phyloP scores from a whole-genome alignment of 2,888 invertebrate genomes.

The Carabus problematicus region DNA sequence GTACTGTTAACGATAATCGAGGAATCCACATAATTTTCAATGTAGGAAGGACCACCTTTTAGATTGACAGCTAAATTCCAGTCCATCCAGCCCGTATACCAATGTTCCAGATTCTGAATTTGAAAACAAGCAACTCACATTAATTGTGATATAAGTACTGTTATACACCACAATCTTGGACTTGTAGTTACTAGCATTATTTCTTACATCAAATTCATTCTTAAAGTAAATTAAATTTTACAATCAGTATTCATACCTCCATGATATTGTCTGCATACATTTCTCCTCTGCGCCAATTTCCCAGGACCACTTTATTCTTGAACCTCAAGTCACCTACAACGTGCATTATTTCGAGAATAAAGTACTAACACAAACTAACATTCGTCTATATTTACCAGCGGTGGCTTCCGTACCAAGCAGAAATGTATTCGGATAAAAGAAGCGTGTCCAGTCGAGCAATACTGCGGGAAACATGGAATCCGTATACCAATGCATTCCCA shows the following conservation, averaged over 20 bases:
- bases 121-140: no score
- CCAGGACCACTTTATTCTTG: constrained; percentile 59
- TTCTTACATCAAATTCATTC: no score
- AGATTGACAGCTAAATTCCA: constrained; percentile 85
- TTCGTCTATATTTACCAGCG: constrained; percentile 62
- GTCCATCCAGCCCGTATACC: constrained; percentile 85
- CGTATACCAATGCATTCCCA: constrained; percentile 86
- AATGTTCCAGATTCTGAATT: constrained; percentile 73
- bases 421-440: constrained; percentile 71
- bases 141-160: no score
- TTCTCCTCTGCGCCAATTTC: constrained; percentile 69
- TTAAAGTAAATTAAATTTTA: no score
- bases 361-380: constrained; percentile 13
- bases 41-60: constrained; percentile 83
- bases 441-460: constrained; percentile 68
- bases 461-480: constrained; percentile 65
- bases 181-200: no score
- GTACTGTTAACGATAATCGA: constrained; percentile 72
- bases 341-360: not conserved
- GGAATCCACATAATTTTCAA: constrained; percentile 79
- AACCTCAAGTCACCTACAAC: constrained; percentile 1
- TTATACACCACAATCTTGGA: no score
- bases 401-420: constrained; percentile 85
- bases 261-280: constrained; percentile 65
- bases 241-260: constrained; percentile 57